Percentiles rank a stretch among this genome's conserved stretches.
phyloP scores from a whole-genome alignment of 2,113 vertebrate species.

The Ophiodon elongatus region DNA sequence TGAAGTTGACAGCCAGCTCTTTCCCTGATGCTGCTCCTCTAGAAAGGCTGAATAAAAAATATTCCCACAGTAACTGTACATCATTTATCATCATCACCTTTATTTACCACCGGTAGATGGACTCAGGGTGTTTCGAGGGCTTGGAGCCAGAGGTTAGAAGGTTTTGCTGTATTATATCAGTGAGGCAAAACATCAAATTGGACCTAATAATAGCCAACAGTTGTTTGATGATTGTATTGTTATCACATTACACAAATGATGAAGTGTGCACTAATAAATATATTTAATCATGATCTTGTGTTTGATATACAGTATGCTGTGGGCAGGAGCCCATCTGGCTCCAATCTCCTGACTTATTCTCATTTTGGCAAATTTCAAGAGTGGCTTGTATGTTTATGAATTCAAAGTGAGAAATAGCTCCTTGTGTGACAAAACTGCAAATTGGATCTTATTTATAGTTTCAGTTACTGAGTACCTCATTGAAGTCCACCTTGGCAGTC shows the following conservation, averaged over 20 bases:
- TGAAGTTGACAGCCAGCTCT: slow-evolving; percentile 48
- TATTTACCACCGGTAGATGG: slow-evolving; percentile 1
- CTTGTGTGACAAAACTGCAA: neutral
- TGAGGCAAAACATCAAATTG: neutral
- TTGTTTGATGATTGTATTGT: slow-evolving; percentile 5
- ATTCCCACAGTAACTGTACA: slow-evolving; percentile 30
- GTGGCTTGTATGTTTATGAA: neutral
- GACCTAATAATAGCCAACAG: slow-evolving; percentile 1
- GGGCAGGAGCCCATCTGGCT: neutral
- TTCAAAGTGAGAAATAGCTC: neutral
- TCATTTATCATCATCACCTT: slow-evolving; percentile 61
- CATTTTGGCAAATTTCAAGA: slow-evolving; percentile 11
- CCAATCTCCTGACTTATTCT: neutral
- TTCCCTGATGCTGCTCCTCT: slow-evolving; percentile 28
- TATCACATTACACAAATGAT: slow-evolving; percentile 15
- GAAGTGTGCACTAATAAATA: slow-evolving; percentile 11
- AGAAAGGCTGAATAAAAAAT: slow-evolving; percentile 44
- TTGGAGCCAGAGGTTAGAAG: slow-evolving; percentile 1
- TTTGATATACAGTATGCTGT: neutral
- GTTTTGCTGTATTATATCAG: neutral
- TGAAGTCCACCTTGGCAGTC: neutral
- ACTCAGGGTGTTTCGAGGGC: slow-evolving; percentile 25
- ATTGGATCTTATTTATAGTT: neutral
- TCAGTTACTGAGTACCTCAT: neutral
- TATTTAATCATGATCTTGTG: neutral